phyloP scores from a whole-genome alignment of 2,797 vertebrate species.

The Hyperoplus lanceolatus region DNA sequence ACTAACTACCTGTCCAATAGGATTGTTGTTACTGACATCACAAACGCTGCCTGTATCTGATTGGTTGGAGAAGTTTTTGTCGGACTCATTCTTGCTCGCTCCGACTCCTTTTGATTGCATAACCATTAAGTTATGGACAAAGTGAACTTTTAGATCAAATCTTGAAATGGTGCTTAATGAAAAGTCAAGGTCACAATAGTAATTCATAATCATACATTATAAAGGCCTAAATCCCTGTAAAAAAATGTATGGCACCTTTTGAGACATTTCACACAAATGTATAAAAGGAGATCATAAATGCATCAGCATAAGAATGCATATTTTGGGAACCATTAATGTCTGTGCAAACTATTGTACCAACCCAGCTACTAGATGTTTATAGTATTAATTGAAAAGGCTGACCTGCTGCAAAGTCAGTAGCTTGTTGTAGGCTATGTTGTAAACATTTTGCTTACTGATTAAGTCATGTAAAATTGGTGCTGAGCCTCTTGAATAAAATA shows the following conservation, averaged over 20 bases:
- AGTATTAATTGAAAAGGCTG: background rate
- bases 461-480: background rate
- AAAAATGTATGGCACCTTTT: background rate
- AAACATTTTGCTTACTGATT: background rate
- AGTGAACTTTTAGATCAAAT: too few relatives aligned
- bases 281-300: background rate
- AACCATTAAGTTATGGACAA: too few relatives aligned
- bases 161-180: background rate
- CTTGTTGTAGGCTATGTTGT: background rate
- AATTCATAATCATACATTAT: background rate
- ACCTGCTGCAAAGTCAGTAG: background rate
- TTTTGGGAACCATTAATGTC: background rate
- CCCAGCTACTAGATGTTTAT: background rate
- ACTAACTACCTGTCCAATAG: too few relatives aligned
- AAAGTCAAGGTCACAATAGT: background rate
- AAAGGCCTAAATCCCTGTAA: too few relatives aligned
- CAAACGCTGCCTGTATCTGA: too few relatives aligned
- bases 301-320: background rate
- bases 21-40: too few relatives aligned
- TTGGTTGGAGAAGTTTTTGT: too few relatives aligned
- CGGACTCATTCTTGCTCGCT: too few relatives aligned
- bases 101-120: too few relatives aligned
- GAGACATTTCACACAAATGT: background rate
- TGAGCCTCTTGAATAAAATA: background rate
- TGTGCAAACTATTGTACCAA: background rate